Evolutionary conservation across 2,797 vertebrate genomes (phyloP), one percentile per base, ranked within the genome.

Genomic region (Acrossocheilus fasciatus): DNA sequence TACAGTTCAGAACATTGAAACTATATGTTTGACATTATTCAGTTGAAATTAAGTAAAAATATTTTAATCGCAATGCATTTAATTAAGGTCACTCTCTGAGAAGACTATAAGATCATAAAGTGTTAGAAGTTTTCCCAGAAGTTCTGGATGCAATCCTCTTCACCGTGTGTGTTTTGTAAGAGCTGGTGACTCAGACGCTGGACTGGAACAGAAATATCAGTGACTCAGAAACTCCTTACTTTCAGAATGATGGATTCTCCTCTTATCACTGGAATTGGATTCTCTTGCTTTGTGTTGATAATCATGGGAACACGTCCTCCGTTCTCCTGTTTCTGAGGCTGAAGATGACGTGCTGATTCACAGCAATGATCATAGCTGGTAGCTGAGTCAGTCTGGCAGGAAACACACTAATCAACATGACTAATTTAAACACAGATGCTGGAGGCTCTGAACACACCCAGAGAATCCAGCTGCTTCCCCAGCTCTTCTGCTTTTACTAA

Each of bases 241-340:
- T 26, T 74, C n/a, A 6, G 39, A 69, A 45, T 30, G 47, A 73
- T 75, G 30, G 43, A 69, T 36, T 76, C 5, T 7, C 12, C 36
- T 78, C 41, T 83, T 62, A 36, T 45, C 75, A 23, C 50, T 82
- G 70, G 41, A 80, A 74, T 66, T 8, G 26, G 17, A 50, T 82
- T 66, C 43, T 39, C 45, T 72, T 36, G 36, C 73, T 36, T 64
- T 36, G 17, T 47, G 54, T 26, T n/a, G 54, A 83, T 36, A 50
- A 62, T 23, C 26, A 47, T n/a, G 54, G 26, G 54, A 83, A 74
- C 1, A 4, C n/a, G 45, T 34, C 20, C 20, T 7, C 6, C 0
- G 41, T 43, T 82, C 36, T 73, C 68, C 52, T 45, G 52, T 72
- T 73, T 7, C 26, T 34, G 62, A 34, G 62, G 62, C 26, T 34